phyloP scores from a whole-genome alignment of 2,113 vertebrate genomes.

The Salvelinus namaycush region DNA sequence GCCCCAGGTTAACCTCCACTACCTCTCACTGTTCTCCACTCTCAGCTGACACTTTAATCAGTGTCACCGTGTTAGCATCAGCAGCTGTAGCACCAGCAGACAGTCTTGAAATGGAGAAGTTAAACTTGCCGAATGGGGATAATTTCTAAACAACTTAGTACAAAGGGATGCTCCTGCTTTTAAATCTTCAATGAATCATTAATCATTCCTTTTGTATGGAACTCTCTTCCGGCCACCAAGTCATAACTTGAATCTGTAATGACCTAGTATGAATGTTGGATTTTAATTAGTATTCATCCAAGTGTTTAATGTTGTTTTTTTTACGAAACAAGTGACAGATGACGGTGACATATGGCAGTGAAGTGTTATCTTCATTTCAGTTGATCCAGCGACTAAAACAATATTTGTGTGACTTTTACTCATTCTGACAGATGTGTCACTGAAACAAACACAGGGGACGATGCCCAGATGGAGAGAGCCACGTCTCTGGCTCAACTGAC shows the following conservation, averaged over 20 bases:
- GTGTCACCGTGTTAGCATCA: conserved; percentile 20
- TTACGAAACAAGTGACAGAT: conserved; percentile 4
- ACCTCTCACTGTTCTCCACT: conserved; percentile 20
- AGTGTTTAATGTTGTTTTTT: background rate
- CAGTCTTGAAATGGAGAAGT: background rate
- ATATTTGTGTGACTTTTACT: conserved; percentile 39
- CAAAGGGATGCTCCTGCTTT: background rate
- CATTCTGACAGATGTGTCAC: conserved; percentile 43
- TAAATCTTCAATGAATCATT: background rate
- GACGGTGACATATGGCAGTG: conserved; percentile 18
- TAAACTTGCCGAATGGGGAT: no score
- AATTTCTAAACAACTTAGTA: background rate
- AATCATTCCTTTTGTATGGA: background rate
- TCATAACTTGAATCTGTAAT: conserved; percentile 7
- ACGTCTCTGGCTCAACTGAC: conserved; percentile 7
- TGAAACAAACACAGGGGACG: conserved; percentile 34
- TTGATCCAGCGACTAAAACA: conserved; percentile 37
- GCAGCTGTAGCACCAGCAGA: conserved; percentile 7
- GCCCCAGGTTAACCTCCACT: conserved; percentile 1
- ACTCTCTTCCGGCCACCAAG: background rate
- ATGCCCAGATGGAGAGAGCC: conserved; percentile 5
- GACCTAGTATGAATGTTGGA: background rate
- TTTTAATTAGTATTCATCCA: conserved; percentile 33
- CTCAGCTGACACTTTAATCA: conserved; percentile 41
- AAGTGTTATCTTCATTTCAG: conserved; percentile 21